These are phyloP conservation scores for Hypolimnas misippus DNA, from an alignment of 2,888 invertebrate species.

Conservation along the genomic window DNA sequence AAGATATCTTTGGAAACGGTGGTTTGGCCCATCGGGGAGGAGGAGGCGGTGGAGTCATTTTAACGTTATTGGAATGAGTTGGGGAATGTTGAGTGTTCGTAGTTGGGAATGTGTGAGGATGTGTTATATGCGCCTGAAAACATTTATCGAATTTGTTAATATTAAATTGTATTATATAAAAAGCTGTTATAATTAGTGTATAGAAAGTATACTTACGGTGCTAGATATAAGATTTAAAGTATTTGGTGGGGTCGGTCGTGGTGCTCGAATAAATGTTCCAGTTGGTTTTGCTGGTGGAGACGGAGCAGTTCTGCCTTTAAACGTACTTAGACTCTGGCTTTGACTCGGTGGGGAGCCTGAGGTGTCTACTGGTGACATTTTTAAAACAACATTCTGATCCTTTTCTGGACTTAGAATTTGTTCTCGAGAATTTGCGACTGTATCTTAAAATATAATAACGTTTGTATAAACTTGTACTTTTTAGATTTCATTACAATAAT, in stretches of 20 bases:
- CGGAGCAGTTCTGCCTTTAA: constrained; percentile 85
- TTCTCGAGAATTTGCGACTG: constrained; percentile 70
- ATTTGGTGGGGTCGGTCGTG: constrained; percentile 92
- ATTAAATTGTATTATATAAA: constrained; percentile 14
- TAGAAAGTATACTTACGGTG: constrained; percentile 69
- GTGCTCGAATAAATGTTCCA: constrained; percentile 83
- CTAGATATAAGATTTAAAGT: constrained; percentile 89
- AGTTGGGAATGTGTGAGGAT: constrained; percentile 78
- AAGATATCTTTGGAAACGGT: constrained; percentile 77
- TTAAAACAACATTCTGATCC: constrained; percentile 88
- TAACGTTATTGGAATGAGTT: constrained; percentile 61
- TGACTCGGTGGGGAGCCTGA: constrained; percentile 79
- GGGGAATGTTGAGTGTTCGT: constrained; percentile 72
- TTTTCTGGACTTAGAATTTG: constrained; percentile 70
- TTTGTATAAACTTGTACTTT: neutral
- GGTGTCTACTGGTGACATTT: constrained; percentile 88
- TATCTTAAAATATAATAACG: constrained; percentile 52
- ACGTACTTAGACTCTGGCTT: constrained; percentile 85
- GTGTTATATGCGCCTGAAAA: constrained; percentile 84
- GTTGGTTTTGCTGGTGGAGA: constrained; percentile 80
- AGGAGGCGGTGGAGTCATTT: constrained; percentile 91
- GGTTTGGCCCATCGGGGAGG: constrained; percentile 95
- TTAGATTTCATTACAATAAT: neutral
- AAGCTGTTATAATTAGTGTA: neutral
- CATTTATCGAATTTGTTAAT: constrained; percentile 56